Percentiles rank a stretch among this genome's conserved stretches.
phyloP scores from a whole-genome alignment of 2,888 invertebrate genomes.

The Trisateles emortualis region DNA sequence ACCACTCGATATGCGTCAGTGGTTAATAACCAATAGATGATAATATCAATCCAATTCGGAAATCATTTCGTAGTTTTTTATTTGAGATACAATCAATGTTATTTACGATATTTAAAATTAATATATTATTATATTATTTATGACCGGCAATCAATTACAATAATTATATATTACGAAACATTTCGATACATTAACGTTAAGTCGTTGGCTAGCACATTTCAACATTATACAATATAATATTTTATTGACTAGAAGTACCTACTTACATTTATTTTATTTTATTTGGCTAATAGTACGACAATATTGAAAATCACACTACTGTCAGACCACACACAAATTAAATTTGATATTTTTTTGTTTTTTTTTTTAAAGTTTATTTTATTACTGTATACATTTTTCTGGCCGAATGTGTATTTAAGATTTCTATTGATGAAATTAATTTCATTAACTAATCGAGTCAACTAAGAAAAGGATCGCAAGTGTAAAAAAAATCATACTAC shows the following conservation, averaged over 20 bases:
- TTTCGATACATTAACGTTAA: conserved; percentile 31
- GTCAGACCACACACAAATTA: conserved; percentile 43
- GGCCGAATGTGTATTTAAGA: conserved; percentile 42
- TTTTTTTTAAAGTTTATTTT: conserved; percentile 20
- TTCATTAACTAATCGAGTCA: not conserved
- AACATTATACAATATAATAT: conserved; percentile 52
- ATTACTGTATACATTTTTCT: conserved; percentile 53
- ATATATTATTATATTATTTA: not conserved
- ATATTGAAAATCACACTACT: conserved; percentile 38
- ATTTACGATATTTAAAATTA: not conserved
- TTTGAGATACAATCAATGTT: too few species aligned
- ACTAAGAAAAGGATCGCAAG: too few species aligned
- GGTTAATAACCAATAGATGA: too few species aligned
- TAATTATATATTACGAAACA: conserved; percentile 4
- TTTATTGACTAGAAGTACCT: conserved; percentile 66
- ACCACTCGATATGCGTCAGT: too few species aligned
- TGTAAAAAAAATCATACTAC: too few species aligned
- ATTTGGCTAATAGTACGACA: conserved; percentile 58
- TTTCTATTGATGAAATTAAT: not conserved
- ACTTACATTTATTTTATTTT: conserved; percentile 51
- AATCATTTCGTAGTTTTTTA: too few species aligned
- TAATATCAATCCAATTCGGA: too few species aligned
- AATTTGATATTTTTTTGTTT: conserved; percentile 25
- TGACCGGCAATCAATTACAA: conserved; percentile 19
- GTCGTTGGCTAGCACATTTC: conserved; percentile 53